These are phyloP conservation scores for Lates calcarifer DNA, from an alignment of 2,113 vertebrate species.

Conservation along the genomic window DNA sequence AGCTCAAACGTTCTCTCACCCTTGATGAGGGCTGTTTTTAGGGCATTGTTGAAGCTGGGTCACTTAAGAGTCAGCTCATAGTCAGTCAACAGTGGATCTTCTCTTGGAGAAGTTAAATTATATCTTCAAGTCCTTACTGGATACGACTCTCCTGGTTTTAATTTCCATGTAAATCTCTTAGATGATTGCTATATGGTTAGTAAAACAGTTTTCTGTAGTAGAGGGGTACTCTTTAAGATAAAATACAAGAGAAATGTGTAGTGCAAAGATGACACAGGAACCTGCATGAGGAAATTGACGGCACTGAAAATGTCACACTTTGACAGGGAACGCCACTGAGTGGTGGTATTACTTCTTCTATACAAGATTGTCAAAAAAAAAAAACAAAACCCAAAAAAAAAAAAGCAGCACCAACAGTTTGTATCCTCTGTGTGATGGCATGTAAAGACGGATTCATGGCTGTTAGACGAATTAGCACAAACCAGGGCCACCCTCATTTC, in stretches of 20 bases:
- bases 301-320: conserved; percentile 72
- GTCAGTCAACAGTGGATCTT: conserved; percentile 63
- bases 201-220: conserved; percentile 40
- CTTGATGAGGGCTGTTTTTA: conserved; percentile 28
- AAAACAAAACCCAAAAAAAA: conserved; percentile 75
- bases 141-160: conserved; percentile 32
- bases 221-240: conserved; percentile 55
- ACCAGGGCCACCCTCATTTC: conserved; percentile 7
- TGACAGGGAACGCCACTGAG: conserved; percentile 66
- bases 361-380: conserved; percentile 93
- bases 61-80: conserved; percentile 49
- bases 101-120: conserved; percentile 74
- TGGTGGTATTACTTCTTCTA: conserved; percentile 75
- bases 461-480: conserved; percentile 41
- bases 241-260: conserved; percentile 69
- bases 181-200: conserved; percentile 66
- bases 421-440: conserved; percentile 61
- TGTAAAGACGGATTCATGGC: conserved; percentile 60
- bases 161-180: conserved; percentile 57
- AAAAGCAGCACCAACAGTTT: conserved; percentile 88
- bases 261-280: conserved; percentile 84
- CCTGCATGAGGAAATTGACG: conserved; percentile 71
- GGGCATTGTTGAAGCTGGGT: conserved; percentile 48
- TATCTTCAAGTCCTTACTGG: conserved; percentile 56
- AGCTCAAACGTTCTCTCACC: conserved; percentile 53